Evolutionary conservation across 2,113 vertebrate genomes (phyloP).

Genomic region (Sander vitreus): DNA sequence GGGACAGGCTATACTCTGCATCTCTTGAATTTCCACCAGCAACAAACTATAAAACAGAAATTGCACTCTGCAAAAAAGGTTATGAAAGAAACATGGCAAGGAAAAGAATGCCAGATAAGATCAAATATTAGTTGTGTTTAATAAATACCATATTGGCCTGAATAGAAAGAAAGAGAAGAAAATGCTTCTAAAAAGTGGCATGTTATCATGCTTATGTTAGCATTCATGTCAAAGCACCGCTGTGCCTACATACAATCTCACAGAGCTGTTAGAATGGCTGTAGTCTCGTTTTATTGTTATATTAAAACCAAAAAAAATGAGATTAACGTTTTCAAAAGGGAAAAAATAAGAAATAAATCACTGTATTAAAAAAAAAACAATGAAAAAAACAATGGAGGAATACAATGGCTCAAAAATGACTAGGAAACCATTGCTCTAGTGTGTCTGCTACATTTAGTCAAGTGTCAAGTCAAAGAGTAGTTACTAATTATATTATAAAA

Average conservation of each 20-base stretch:
- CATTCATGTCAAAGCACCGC: not conserved
- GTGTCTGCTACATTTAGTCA: not conserved
- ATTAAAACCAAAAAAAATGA: too few relatives aligned
- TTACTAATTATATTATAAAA: too few relatives aligned
- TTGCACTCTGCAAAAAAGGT: constrained; percentile 14
- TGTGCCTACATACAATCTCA: not conserved
- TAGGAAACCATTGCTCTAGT: not conserved
- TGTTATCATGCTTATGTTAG: not conserved
- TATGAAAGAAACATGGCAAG: constrained; percentile 39
- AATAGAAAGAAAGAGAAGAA: not conserved
- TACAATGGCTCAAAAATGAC: not conserved
- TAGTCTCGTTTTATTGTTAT: not conserved
- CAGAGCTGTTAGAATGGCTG: not conserved
- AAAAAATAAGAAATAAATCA: not conserved
- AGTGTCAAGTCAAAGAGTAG: not conserved
- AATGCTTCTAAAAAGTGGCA: not conserved
- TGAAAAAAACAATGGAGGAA: not conserved
- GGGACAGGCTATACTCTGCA: constrained; percentile 47
- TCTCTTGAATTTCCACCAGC: constrained; percentile 57
- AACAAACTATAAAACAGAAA: constrained; percentile 47
- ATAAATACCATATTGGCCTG: not conserved
- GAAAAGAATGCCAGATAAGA: constrained; percentile 25
- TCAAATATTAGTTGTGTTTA: constrained; percentile 28
- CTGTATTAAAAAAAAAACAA: not conserved
- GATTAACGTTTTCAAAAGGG: not conserved